Base-by-base conservation (phyloP, 1,140 invertebrate genomes). In the Drosophila erecta region DNA sequence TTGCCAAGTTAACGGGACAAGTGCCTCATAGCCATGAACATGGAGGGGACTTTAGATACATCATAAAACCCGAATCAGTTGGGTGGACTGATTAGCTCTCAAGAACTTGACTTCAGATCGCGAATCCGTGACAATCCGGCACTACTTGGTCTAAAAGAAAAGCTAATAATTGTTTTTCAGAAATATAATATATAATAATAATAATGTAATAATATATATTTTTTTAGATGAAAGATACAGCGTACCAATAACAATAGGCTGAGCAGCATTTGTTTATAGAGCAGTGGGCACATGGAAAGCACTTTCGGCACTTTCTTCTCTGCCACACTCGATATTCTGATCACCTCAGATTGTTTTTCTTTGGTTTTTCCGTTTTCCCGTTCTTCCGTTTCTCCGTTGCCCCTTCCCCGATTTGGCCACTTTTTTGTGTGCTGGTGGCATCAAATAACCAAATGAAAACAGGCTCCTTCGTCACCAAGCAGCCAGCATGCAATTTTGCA, bases 381-480 rank as follows among this genome's bases (percentile, higher is more conserved):
- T n/a, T n/a, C n/a, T n/a, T n/a, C n/a, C n/a, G n/a, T n/a, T n/a
- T n/a, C n/a, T n/a, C n/a, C n/a, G n/a, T n/a, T 0, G 17, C 5
- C 14, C 3, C 46, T 47, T 3, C 5, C 27, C 8, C n/a, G 47
- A 17, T 50, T 50, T 47, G 27, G 44, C 14, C 38, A 24, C 20
- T 35, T 64, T 53, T 30, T 8, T 30, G 22, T 24, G 4, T 27
- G 62, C 47, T 22, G 12, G 15, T 67, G 62, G 66, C 62, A 17
- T 70, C 66, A 69, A 70, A 56, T 56, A 69, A 69, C 62, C 62
- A 30, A 67, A 70, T 69, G 62, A 44, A 69, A 70, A 69, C 66
- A 56, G 30, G 44, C 20, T 15, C 22, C 20, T 41, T 37, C 15
- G 22, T 30, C 30, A 30, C 27, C 27, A 8, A 30, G 27, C 27